These are phyloP conservation scores for Zingel zingel DNA, from an alignment of 2,113 vertebrate species.

Conservation along the genomic window DNA sequence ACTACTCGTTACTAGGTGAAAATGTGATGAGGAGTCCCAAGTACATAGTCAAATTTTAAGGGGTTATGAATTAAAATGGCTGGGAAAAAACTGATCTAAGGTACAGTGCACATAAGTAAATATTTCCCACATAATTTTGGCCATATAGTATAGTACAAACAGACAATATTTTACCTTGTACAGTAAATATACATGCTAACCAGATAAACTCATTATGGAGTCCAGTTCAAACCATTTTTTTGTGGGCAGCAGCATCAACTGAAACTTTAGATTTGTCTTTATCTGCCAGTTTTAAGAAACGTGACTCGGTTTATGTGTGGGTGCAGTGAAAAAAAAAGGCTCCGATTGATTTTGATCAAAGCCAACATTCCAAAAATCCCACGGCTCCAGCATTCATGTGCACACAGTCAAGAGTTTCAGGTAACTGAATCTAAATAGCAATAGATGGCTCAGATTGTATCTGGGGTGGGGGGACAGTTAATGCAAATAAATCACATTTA, in stretches of 20 bases:
- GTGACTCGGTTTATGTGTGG: constrained; percentile 36
- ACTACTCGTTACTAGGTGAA: not conserved
- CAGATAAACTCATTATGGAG: not conserved
- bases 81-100: not conserved
- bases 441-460: too few relatives aligned
- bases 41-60: not conserved
- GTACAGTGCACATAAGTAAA: not conserved
- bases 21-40: not conserved
- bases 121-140: not conserved
- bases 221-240: not conserved
- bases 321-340: constrained; percentile 18
- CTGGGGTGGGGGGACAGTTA: constrained; percentile 11
- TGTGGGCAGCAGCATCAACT: not conserved
- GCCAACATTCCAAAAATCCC: constrained; percentile 39
- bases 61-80: not conserved
- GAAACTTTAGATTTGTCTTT: constrained; percentile 9
- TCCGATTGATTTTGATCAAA: constrained; percentile 11
- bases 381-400: constrained; percentile 27
- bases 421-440: constrained; percentile 35
- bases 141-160: not conserved
- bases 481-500: constrained; percentile 70
- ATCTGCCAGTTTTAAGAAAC: constrained; percentile 24
- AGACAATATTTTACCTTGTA: not conserved
- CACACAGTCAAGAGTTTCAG: constrained; percentile 6
- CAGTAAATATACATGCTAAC: not conserved